These are phyloP conservation scores for Carassius gibelio DNA, from an alignment of 2,113 vertebrate genomes.

Conservation along the genomic window DNA sequence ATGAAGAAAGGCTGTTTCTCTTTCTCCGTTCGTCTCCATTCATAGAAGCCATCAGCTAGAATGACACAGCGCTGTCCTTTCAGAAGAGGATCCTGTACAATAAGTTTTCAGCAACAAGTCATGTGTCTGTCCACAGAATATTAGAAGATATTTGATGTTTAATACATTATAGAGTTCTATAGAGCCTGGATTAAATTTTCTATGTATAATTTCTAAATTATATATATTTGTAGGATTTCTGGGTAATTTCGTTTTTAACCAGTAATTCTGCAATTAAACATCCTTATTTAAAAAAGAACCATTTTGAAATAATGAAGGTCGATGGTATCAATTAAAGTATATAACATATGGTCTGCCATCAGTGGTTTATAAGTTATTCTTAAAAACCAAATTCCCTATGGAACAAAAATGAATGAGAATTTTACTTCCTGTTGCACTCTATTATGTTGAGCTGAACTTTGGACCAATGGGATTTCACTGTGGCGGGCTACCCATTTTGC, in stretches of 20 bases:
- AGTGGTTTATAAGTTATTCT: background rate
- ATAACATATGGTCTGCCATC: too few species aligned
- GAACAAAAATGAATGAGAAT: background rate
- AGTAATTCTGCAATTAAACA: too few species aligned
- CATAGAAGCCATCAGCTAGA: slow-evolving; percentile 94
- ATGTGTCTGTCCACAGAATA: background rate
- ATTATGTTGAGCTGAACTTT: background rate
- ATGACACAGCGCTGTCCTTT: slow-evolving; percentile 93
- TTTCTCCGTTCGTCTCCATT: slow-evolving; percentile 82
- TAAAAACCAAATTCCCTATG: background rate
- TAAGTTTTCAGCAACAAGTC: background rate
- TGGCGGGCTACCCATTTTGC: background rate
- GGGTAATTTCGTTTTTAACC: too few species aligned
- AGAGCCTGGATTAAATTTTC: too few species aligned
- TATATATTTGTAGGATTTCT: too few species aligned
- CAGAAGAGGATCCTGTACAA: slow-evolving; percentile 80
- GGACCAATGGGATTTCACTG: background rate
- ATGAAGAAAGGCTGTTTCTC: slow-evolving; percentile 92
- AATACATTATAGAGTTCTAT: background rate
- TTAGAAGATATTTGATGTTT: background rate
- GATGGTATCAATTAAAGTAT: too few species aligned
- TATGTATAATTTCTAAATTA: too few species aligned
- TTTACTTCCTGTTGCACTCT: background rate
- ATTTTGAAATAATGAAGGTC: too few species aligned
- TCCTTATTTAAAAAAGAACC: too few species aligned